Evolutionary conservation across 2,888 invertebrate species (phyloP), one percentile per base, ranked within the genome.

Genomic region (Cetonia aurata): DNA sequence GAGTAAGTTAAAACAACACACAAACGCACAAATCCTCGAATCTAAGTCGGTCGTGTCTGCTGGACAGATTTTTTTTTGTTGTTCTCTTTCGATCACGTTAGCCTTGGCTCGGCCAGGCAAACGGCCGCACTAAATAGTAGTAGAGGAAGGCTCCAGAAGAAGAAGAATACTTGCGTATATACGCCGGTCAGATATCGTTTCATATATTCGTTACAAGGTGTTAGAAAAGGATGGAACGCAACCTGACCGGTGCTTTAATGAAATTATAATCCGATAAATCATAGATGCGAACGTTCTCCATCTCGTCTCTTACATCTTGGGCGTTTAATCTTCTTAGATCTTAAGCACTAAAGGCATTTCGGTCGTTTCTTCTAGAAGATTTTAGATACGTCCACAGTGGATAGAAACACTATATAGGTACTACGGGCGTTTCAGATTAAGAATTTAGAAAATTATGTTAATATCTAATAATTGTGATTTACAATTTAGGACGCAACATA

Each of bases 21-120:
- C 8, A 25, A 55, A 55, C 25, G 8, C 12, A 33, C 55, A 66
- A 46, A 66, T 70, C 56, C 46, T 66, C 15, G 70, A 55, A 66
- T 70, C 66, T 56, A 56, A 66, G 57, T 56, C 70, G 56, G 66
- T 55, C 53, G 57, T 33, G 65, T 65, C 17, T 46, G 31, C 46
- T n/a, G 68, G 46, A 37, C 69, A 37, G 41, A 41, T 41, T 69
- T 60, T 69, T 69, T 31, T 10, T 15, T 50, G n/a, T 10, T 17
- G 8, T 50, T 13, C 13, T 50, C 50, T 50, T 15, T 50, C 6
- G 25, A 76, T 75, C 75, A 74, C 71, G 77, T 77, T 77, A 76
- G 73, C 77, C 77, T 77, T 77, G 77, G 76, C 75, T 72, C 72
- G 69, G 70, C 74, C 76, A 75, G 77, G 72, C 77, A 76, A 77